phyloP scores from a whole-genome alignment of 2,888 invertebrate species.

The Caradrina clavipalpis region DNA sequence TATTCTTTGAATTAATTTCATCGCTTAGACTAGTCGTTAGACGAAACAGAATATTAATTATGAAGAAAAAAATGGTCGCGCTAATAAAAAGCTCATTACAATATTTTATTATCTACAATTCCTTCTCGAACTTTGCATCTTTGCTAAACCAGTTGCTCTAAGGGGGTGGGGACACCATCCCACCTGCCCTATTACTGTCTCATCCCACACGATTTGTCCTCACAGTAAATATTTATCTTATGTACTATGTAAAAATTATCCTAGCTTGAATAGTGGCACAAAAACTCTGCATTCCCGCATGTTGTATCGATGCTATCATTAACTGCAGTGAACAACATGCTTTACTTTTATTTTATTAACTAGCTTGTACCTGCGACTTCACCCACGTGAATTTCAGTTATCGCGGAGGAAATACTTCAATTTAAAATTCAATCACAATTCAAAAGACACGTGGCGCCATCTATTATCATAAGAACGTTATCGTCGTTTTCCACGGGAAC shows the following conservation, averaged over 20 bases:
- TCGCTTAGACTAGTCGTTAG: slow-evolving; percentile 14
- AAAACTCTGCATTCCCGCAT: slow-evolving; percentile 47
- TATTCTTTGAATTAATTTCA: slow-evolving; percentile 41
- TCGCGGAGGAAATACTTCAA: too few species aligned
- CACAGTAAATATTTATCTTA: slow-evolving; percentile 46
- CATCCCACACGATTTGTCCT: slow-evolving; percentile 37
- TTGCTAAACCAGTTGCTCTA: slow-evolving; percentile 33
- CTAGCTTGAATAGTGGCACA: slow-evolving; percentile 27
- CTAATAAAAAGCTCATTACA: slow-evolving; percentile 39
- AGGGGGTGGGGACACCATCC: slow-evolving; percentile 45
- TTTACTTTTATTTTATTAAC: slow-evolving; percentile 48
- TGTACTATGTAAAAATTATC: slow-evolving; percentile 35
- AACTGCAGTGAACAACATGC: slow-evolving; percentile 33
- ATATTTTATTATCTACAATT: slow-evolving; percentile 30
- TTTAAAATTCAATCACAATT: too few species aligned
- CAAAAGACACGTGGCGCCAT: too few species aligned
- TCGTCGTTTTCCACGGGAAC: too few species aligned
- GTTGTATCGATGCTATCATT: slow-evolving; percentile 40
- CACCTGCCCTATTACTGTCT: slow-evolving; percentile 38
- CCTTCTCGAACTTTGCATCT: slow-evolving; percentile 9
- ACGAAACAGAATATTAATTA: slow-evolving; percentile 29
- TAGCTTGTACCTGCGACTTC: too few species aligned
- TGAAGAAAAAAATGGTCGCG: slow-evolving; percentile 36
- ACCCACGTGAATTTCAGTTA: too few species aligned
- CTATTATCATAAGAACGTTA: too few species aligned